These are phyloP conservation scores for Carposina sasakii DNA, from an alignment of 1,140 invertebrate genomes.

Conservation along the genomic window DNA sequence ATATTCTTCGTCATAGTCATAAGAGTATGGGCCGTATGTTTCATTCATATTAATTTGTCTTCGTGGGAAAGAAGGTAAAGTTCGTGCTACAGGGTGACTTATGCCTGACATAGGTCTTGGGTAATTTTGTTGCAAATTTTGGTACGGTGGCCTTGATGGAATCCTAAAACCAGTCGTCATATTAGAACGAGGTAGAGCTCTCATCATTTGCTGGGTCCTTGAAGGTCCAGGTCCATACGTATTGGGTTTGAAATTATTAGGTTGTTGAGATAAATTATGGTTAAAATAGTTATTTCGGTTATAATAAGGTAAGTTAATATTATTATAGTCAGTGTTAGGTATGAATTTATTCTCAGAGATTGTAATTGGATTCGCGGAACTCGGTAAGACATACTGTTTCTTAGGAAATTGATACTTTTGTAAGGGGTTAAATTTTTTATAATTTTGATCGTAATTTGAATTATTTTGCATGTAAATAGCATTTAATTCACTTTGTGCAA, in stretches of 20 bases:
- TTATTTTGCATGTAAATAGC: background rate
- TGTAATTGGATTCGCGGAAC: no score
- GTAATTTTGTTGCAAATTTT: background rate
- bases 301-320: no score
- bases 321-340: background rate
- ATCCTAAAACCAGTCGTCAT: conserved; percentile 7
- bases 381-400: no score
- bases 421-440: no score
- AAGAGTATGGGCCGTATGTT: background rate
- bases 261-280: no score
- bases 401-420: no score
- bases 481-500: conserved; percentile 3
- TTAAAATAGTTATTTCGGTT: no score
- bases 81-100: conserved; percentile 5
- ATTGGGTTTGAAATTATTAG: no score
- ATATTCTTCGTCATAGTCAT: no score
- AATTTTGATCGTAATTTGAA: no score
- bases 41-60: background rate
- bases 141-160: conserved; percentile 1
- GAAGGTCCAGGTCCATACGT: no score
- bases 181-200: conserved; percentile 2
- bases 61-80: conserved; percentile 1
- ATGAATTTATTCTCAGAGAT: no score
- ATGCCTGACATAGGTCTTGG: conserved; percentile 7
- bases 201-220: conserved; percentile 2